Evolutionary conservation across 2,113 vertebrate genomes (phyloP), one percentile per base, ranked within the genome.

Genomic region (Psittacula cyanocephala): DNA sequence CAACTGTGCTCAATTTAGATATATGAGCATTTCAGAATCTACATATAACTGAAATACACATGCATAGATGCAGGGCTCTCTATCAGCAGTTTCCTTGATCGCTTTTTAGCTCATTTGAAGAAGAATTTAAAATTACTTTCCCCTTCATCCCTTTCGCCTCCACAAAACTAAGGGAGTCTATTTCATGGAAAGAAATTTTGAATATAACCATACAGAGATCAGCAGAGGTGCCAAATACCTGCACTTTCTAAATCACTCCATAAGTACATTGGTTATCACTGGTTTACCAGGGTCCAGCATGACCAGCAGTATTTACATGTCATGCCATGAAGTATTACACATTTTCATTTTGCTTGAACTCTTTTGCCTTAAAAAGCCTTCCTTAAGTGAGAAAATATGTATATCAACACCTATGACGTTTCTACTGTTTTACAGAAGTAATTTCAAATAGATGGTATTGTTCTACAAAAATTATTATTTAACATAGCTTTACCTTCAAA

Each of bases 401-500:
- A 2, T 24, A 67, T 6, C 28, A 80, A 77, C 6, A 80, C 1
- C 29, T 57, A 33, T 2, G 9, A 37, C 22, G 88, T 39, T 80
- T 90, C 41, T 37, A n/a, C 2, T 77, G 35, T 35, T 91, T 92
- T 71, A 78, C 2, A 46, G 12, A 80, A 91, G 31, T 39, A 78
- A 64, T 17, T 81, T 95, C 19, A 43, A 78, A 87, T 9, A 84
- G 29, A 71, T 1, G 3, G 7, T 14, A 68, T 29, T 88, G 29
- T 37, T 82, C 31, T 41, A 72, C 18, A 77, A 14, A 6, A 78
- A 46, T 8, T 18, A 17, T 22, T 57, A 71, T 11, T 72, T 86
- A 88, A 80, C 19, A 62, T 10, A 82, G 59, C 33, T 86, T 97
- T 97, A 99, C 99, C 98, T 99, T 99, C 75, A 99, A 93, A 97